Base-by-base conservation (phyloP, 2,113 vertebrate species). In the Menura novaehollandiae region DNA sequence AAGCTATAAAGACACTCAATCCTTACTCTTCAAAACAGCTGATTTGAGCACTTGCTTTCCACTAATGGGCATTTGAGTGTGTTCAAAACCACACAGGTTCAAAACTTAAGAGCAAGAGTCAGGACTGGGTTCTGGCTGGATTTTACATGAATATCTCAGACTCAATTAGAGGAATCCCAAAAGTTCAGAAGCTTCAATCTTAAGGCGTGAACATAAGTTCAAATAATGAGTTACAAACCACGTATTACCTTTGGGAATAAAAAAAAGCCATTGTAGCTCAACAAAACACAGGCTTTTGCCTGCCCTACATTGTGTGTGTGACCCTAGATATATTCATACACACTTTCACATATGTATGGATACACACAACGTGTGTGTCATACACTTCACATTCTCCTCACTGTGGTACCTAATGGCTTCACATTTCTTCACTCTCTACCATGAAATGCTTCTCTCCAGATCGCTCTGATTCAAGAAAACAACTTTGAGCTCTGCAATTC, bases 121-220 rank as follows among this genome's bases (percentile, higher is more conserved):
- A 21, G 6, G 6, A 22, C 30, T 39, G 6, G 20, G 26, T 8
- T 76, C 62, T 76, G 30, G 6, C 11, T 53, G 35, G 30, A 33
- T 93, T 68, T 68, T 19, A 15, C 18, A 32, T 8, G 0, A 72
- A 9, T 37, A 15, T 60, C 32, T n/a, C 26, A 21, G 53, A 33
- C 5, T 68, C n/a, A 9, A 2, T 58, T 28, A 66, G 9, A 51
- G 13, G 19, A 72, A 53, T 23, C 3, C 15, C 11, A 7, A 56
- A 30, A 46, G 6, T 63, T 72, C 60, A 37, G n/a, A 88, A 73
- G 13, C 3, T 51, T 87, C 37, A 66, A 9, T 19, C 51, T 62
- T 46, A 21, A 68, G 28, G 15, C 0, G 0, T 11, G 16, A 71
- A 18, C 5, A 1, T 1, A 9, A 77, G 3, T 30, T 30, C 21